phyloP scores from a whole-genome alignment of 2,113 vertebrate genomes.

The Myotis davidii region DNA sequence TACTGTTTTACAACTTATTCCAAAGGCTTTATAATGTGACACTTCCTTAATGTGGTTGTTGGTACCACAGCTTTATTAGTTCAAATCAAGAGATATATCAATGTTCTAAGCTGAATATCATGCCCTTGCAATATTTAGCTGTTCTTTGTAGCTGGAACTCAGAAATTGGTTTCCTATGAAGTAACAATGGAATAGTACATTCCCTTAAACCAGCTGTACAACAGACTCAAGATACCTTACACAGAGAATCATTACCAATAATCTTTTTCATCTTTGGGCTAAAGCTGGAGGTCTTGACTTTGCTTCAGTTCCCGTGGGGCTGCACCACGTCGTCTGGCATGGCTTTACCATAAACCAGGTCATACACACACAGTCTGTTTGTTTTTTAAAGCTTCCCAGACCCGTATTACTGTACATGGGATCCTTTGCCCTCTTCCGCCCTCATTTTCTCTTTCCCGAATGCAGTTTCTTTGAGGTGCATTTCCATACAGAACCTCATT shows the following conservation, averaged over 20 bases:
- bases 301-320: background rate
- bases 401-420: slow-evolving; percentile 73
- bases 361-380: slow-evolving; percentile 77
- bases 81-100: background rate
- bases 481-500: slow-evolving; percentile 59
- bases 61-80: background rate
- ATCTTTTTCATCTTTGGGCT: background rate
- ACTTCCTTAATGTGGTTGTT: background rate
- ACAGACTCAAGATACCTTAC: background rate
- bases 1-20: background rate
- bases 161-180: background rate
- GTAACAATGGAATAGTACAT: background rate
- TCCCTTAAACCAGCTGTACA: background rate
- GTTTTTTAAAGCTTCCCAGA: slow-evolving; percentile 69
- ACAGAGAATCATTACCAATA: background rate
- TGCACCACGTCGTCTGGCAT: slow-evolving; percentile 69
- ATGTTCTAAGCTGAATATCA: background rate
- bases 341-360: slow-evolving; percentile 73
- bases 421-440: slow-evolving; percentile 77
- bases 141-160: background rate
- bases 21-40: background rate
- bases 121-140: background rate
- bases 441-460: slow-evolving; percentile 81
- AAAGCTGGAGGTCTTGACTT: background rate
- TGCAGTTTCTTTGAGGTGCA: slow-evolving; percentile 71